A percentile compares a stretch with the other conserved stretches of the same genome.
Evolutionary conservation across 2,113 vertebrate species (phyloP).

Genomic region (Rousettus leschenaultii): DNA sequence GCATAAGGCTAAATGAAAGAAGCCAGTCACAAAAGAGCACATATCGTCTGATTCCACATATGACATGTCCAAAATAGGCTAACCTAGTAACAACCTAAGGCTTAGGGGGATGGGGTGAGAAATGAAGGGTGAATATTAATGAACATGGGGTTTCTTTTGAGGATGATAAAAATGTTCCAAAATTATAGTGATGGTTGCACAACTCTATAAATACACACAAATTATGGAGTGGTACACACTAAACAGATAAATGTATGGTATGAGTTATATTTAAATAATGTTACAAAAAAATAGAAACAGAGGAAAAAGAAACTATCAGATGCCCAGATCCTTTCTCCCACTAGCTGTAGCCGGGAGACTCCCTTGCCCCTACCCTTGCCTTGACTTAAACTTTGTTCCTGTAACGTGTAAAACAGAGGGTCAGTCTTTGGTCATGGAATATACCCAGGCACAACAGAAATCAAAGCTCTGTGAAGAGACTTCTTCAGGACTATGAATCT

Average conservation of each 20-base stretch:
- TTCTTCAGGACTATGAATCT: neutral
- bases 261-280: neutral
- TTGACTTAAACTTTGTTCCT: neutral
- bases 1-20: too few species aligned
- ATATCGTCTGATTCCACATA: too few species aligned
- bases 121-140: too few species aligned
- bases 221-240: neutral
- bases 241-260: neutral
- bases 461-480: neutral
- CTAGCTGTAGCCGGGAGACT: neutral
- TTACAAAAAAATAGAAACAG: neutral
- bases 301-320: neutral
- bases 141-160: too few species aligned
- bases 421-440: neutral
- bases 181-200: neutral
- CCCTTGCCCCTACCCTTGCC: too few species aligned
- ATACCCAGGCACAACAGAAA: neutral
- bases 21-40: too few species aligned
- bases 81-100: too few species aligned
- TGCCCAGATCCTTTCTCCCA: fast-evolving
- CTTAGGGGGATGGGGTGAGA: too few species aligned
- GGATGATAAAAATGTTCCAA: too few species aligned
- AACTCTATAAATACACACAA: neutral
- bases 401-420: neutral
- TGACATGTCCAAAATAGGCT: too few species aligned